phyloP scores from a whole-genome alignment of 2,888 invertebrate species.

The Dasysyrphus tricinctus region DNA sequence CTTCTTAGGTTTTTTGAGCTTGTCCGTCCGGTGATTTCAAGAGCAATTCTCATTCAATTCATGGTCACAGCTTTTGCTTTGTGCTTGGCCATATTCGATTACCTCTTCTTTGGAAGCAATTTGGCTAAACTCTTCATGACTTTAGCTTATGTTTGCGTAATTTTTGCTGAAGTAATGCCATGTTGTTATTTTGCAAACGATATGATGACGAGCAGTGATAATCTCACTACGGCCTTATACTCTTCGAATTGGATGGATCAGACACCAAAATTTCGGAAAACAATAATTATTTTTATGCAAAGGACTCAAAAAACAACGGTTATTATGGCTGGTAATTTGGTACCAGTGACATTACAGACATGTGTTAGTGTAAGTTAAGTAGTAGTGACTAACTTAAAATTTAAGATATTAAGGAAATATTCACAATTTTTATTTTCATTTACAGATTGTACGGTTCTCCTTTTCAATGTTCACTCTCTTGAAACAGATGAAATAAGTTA shows the following conservation, averaged over 20 bases:
- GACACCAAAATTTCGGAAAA: constrained; percentile 75
- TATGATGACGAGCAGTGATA: constrained; percentile 72
- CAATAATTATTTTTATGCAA: constrained; percentile 78
- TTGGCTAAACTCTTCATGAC: constrained; percentile 53
- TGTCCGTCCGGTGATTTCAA: constrained; percentile 74
- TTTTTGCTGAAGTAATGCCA: constrained; percentile 76
- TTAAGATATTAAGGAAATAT: background rate
- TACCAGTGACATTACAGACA: constrained; percentile 77
- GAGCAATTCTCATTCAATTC: constrained; percentile 76
- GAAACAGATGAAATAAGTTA: constrained; percentile 7
- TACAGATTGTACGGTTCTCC: constrained; percentile 72
- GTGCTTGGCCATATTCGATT: constrained; percentile 75
- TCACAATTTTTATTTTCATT: constrained; percentile 11
- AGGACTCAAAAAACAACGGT: constrained; percentile 76
- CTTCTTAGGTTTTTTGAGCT: constrained; percentile 75
- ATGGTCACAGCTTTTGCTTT: constrained; percentile 73
- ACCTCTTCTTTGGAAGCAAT: constrained; percentile 63
- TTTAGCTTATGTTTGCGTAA: constrained; percentile 59
- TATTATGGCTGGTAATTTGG: constrained; percentile 76
- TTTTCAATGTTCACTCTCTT: constrained; percentile 77
- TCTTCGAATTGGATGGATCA: constrained; percentile 78
- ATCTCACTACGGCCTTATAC: constrained; percentile 77
- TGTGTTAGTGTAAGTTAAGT: constrained; percentile 74
- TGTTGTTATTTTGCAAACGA: constrained; percentile 77
- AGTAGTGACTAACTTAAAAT: no score